phyloP scores from a whole-genome alignment of 2,113 vertebrate genomes.

The Rhineura floridana region DNA sequence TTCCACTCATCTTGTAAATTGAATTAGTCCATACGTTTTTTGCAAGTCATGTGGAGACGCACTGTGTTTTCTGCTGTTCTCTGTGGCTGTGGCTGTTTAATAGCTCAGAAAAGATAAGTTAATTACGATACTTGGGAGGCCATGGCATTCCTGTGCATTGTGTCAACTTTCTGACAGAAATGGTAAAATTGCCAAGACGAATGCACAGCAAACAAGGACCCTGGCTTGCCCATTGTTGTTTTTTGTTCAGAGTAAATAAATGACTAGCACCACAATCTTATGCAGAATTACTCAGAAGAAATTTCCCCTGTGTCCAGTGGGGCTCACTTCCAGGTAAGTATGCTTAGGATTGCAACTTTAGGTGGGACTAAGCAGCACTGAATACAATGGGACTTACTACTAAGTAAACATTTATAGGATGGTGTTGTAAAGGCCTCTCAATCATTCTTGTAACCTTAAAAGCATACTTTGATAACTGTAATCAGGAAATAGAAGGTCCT shows the following conservation, averaged over 20 bases:
- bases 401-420: background rate
- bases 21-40: slow-evolving; percentile 18
- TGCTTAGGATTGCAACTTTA: background rate
- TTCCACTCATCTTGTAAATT: slow-evolving; percentile 30
- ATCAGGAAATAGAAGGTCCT: background rate
- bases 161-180: slow-evolving; percentile 56
- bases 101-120: slow-evolving; percentile 54
- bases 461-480: background rate
- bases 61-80: slow-evolving; percentile 46
- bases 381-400: background rate
- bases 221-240: background rate
- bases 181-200: slow-evolving; percentile 16
- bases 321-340: background rate
- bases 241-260: slow-evolving; percentile 1
- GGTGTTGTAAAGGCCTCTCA: background rate
- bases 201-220: slow-evolving; percentile 38
- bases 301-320: background rate
- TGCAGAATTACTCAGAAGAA: background rate
- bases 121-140: slow-evolving; percentile 51
- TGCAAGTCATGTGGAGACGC: slow-evolving; percentile 26
- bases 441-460: background rate
- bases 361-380: background rate
- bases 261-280: background rate
- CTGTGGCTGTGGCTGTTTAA: slow-evolving; percentile 47
- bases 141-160: slow-evolving; percentile 38